Base-by-base conservation (phyloP, 1,140 invertebrate species). In the Monochamus saltuarius region DNA sequence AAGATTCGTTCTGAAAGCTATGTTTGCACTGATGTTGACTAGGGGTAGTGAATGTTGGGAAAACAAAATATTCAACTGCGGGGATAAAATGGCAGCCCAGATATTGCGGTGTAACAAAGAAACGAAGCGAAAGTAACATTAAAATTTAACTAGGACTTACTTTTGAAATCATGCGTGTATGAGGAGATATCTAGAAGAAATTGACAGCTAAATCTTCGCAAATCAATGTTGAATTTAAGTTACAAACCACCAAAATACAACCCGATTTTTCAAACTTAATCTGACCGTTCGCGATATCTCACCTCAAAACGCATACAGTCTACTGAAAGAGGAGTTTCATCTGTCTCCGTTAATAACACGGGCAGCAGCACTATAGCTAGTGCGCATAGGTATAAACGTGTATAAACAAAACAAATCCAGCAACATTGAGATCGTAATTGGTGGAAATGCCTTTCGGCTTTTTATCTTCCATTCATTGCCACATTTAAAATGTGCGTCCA, bases 141-240 rank as follows among this genome's bases (percentile, higher is more conserved):
- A 53, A 53, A 39, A 53, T 40, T 38, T 40, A 53, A 40, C 16
- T 38, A n/a, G 16, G 37, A 40, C 51, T 53, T 38, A 53, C 51
- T 53, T 53, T 53, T 39, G 51, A 53, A 53, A 53, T 53, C 51
- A 53, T 53, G 37, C 51, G 51, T 53, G 51, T 53, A 17, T 56
- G 6, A n/a, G 14, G 36, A n/a, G 55, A 22, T 49, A 45, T 47
- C 13, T 38, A 29, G 45, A 46, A 38, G 47, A 42, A 14, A 47
- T 56, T 6, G 19, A 56, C 55, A 47, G 45, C 55, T 46, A 47
- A 47, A 56, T 47, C 14, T 56, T 47, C 42, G 40, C 55, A 34
- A 38, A 56, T 56, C 45, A 56, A 56, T 34, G 35, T 46, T 47
- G 42, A 47, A 11, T 35, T 56, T 56, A 9, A 45, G 34, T 43